Percentiles rank a stretch among this genome's conserved stretches.
phyloP scores from a whole-genome alignment of 2,797 vertebrate species.

The Argya squamiceps region DNA sequence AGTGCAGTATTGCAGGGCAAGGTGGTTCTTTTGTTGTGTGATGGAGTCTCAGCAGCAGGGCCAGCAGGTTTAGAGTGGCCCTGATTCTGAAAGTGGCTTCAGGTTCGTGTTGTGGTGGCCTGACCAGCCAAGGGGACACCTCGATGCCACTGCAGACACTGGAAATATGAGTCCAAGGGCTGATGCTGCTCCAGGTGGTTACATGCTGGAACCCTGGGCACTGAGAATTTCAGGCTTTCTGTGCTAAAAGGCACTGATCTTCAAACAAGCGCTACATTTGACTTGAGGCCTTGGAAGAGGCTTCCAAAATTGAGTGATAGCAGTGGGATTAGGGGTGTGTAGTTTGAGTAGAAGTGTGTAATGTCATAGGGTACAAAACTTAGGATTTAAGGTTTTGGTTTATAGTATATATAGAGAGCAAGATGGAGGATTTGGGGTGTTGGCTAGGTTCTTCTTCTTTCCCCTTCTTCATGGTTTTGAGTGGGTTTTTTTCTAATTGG shows the following conservation, averaged over 20 bases:
- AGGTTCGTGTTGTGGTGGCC: background rate
- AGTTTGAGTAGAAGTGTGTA: background rate
- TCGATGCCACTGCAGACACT: background rate
- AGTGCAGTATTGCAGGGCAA: background rate
- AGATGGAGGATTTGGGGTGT: background rate
- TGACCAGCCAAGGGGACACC: too few relatives aligned
- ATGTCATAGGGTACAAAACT: too few relatives aligned
- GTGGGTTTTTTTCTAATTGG: background rate
- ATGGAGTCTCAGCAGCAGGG: background rate
- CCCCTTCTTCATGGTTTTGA: background rate
- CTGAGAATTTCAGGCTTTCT: background rate
- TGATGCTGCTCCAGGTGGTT: background rate
- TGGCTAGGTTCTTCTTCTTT: background rate
- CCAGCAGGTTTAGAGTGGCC: background rate
- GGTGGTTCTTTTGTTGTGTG: background rate
- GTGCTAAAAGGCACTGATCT: background rate
- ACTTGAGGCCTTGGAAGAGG: background rate
- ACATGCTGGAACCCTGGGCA: background rate
- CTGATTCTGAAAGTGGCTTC: background rate
- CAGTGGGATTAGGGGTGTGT: background rate
- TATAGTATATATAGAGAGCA: background rate
- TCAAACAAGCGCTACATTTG: background rate
- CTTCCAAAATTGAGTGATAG: background rate
- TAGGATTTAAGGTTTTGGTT: background rate
- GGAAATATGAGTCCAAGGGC: background rate